These are phyloP conservation scores for Artibeus lituratus DNA, from an alignment of 2,797 vertebrate species.

Conservation along the genomic window DNA sequence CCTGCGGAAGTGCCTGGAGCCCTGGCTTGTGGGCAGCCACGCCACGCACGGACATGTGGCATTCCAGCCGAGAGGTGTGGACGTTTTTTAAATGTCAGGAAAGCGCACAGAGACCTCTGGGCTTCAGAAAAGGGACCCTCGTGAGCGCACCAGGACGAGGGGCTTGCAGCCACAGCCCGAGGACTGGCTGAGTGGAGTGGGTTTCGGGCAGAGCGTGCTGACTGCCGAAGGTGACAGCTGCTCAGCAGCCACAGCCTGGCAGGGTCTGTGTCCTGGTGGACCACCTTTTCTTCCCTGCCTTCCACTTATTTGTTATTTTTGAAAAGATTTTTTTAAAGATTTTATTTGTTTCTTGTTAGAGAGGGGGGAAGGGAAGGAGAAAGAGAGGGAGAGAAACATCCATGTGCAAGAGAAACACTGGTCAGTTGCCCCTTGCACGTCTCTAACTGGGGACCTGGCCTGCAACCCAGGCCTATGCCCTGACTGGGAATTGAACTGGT, in stretches of 20 bases:
- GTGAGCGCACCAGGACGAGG: background rate
- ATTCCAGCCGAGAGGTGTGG: background rate
- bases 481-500: no score
- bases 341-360: background rate
- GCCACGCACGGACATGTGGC: background rate
- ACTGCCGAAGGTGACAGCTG: background rate
- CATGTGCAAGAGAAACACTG: background rate
- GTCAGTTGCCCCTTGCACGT: background rate
- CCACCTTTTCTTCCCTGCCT: background rate
- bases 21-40: rapidly evolving
- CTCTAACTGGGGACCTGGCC: background rate
- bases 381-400: no score
- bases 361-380: no score
- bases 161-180: background rate
- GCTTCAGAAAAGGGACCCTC: background rate
- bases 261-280: background rate
- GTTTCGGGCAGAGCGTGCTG: background rate
- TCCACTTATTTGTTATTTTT: background rate
- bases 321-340: background rate
- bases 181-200: background rate
- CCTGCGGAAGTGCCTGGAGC: background rate
- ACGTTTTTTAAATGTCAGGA: background rate
- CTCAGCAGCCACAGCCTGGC: no score
- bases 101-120: background rate
- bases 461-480: background rate